These are phyloP conservation scores for Megaleporinus macrocephalus DNA, from an alignment of 2,113 vertebrate species.

Conservation along the genomic window DNA sequence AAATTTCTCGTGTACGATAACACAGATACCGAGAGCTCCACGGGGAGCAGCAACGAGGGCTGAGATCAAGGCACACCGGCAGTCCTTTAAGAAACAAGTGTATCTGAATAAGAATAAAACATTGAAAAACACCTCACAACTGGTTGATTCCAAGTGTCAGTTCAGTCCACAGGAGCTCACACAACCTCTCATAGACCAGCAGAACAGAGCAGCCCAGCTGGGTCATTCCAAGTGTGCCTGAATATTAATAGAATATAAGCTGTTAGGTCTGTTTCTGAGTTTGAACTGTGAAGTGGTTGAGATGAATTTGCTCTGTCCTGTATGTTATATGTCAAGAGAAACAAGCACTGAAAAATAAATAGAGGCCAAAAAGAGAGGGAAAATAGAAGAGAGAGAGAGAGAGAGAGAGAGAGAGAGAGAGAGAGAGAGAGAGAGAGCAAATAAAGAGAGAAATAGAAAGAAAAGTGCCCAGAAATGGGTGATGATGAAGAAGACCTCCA, in stretches of 20 bases:
- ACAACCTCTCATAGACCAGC: not conserved
- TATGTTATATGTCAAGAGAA: too few species aligned
- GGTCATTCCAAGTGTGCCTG: not conserved
- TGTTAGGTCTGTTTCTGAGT: not conserved
- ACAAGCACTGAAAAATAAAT: not conserved
- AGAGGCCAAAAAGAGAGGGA: not conserved
- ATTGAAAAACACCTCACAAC: not conserved
- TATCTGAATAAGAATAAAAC: not conserved
- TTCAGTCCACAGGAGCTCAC: not conserved
- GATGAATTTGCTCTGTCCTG: not conserved
- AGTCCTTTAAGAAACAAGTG: not conserved
- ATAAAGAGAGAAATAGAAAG: not conserved
- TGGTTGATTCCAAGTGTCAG: not conserved
- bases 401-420: slow-evolving; percentile 2
- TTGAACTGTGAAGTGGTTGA: not conserved
- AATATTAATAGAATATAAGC: not conserved
- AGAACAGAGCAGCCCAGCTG: not conserved
- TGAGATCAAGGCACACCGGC: not conserved
- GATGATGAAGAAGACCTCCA: slow-evolving; percentile 11
- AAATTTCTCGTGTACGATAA: not conserved
- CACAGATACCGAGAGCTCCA: not conserved
- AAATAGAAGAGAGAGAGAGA: not conserved
- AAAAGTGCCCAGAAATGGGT: not conserved
- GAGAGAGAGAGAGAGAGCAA: not conserved
- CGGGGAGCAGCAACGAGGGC: not conserved